Evolutionary conservation across 1,140 invertebrate genomes (phyloP), one percentile per base, ranked within the genome.

Genomic region (Ceratosolen fusciceps): DNA sequence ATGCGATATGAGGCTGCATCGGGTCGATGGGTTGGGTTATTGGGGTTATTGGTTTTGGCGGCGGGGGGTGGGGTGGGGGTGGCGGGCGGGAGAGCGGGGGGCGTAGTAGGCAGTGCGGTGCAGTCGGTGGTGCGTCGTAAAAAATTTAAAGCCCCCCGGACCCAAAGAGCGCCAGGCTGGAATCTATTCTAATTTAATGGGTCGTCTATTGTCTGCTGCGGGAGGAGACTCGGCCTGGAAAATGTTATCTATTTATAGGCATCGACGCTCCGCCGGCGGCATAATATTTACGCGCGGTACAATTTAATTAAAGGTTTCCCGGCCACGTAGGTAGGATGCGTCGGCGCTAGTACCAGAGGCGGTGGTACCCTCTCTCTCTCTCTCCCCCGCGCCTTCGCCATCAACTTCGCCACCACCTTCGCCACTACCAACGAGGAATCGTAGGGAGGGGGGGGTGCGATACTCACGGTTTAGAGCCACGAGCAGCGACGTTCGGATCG

Each of bases 231-330:
- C 24, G 2, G 2, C 14, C 29, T 34, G 58, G 29, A 62, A 62
- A 62, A 62, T n/a, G 1, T 34, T 16, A 62, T 62, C 29, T 62
- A 62, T 62, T 62, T 34, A 62, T 62, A 62, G 58, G 10, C 12
- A 9, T 34, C 21, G 16, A 34, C 58, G 21, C 1, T 19, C 26
- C 0, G 29, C 7, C 12, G 29, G 56, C 4, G n/a, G 3, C 58
- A 8, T 16, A 34, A 62, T 62, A 62, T 62, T 52, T 34, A 62
- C 29, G 58, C 26, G 16, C 10, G 26, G 29, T 62, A 9, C 29
- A 62, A 62, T 34, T 62, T 62, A 52, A 52, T 52, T 21, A 43
- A 43, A 52, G 49, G 12, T 52, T 19, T 52, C 5, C 14, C 19
- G 49, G 14, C 2, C 49, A 16, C 49, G 2, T 5, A 52, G 49